These are phyloP conservation scores for Rhyacophila brunnea DNA, from an alignment of 1,140 invertebrate species.

Conservation along the genomic window DNA sequence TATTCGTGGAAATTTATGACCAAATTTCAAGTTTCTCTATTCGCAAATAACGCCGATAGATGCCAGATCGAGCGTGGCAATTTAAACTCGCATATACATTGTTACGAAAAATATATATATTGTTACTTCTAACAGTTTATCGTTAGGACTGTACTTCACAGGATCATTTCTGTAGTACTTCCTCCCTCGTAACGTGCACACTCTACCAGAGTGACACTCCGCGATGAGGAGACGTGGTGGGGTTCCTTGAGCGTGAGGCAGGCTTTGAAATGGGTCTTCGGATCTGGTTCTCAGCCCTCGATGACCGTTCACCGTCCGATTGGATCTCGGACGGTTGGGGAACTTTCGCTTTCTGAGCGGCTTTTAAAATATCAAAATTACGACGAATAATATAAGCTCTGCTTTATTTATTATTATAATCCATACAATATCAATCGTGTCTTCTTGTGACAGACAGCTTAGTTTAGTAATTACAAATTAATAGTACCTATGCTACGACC, in stretches of 20 bases:
- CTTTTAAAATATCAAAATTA: conserved; percentile 2
- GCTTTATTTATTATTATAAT: too few species aligned
- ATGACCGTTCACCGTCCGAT: conserved; percentile 21
- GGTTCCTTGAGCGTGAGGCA: conserved; percentile 29
- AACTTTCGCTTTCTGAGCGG: conserved; percentile 26
- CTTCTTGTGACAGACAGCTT: too few species aligned
- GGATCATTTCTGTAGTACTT: conserved; percentile 36
- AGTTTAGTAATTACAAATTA: too few species aligned
- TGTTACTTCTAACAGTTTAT: too few species aligned
- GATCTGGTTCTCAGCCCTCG: conserved; percentile 1
- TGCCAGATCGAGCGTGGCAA: too few species aligned
- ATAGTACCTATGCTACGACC: too few species aligned
- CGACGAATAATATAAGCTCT: too few species aligned
- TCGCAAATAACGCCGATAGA: too few species aligned
- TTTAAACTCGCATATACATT: neutral
- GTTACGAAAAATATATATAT: neutral
- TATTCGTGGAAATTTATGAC: too few species aligned
- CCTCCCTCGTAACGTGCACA: conserved; percentile 27
- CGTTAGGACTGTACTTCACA: conserved; percentile 34
- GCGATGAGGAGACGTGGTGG: conserved; percentile 29
- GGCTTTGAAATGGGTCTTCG: neutral
- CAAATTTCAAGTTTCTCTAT: too few species aligned
- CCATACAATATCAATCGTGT: too few species aligned
- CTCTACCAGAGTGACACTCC: conserved; percentile 26
- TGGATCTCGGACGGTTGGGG: conserved; percentile 7